phyloP scores from a whole-genome alignment of 2,888 invertebrate genomes.

The Troilus luridus region DNA sequence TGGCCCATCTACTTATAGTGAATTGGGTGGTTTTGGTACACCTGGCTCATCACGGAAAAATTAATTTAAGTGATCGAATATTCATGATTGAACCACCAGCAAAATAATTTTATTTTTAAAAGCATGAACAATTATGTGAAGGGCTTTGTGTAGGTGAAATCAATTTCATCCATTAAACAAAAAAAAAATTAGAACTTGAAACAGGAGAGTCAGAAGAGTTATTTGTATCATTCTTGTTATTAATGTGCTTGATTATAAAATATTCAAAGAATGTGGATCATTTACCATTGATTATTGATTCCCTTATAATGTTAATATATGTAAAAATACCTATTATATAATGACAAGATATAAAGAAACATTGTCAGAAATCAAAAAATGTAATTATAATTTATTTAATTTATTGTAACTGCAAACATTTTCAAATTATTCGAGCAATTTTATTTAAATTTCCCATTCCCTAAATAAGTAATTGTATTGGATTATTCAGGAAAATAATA shows the following conservation, averaged over 20 bases:
- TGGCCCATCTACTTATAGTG: slow-evolving; percentile 68
- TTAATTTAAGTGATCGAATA: slow-evolving; percentile 38
- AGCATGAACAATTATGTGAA: slow-evolving; percentile 13
- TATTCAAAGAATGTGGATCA: slow-evolving; percentile 19
- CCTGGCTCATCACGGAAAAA: slow-evolving; percentile 58
- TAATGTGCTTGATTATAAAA: slow-evolving; percentile 30
- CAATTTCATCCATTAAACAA: slow-evolving; percentile 2
- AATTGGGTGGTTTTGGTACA: slow-evolving; percentile 63
- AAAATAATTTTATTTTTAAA: slow-evolving; percentile 54
- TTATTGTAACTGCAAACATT: slow-evolving; percentile 21
- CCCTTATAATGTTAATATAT: slow-evolving; percentile 41
- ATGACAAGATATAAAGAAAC: neutral
- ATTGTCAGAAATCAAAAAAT: slow-evolving; percentile 5
- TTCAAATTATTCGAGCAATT: neutral
- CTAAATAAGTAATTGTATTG: neutral
- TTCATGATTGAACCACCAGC: slow-evolving; percentile 24
- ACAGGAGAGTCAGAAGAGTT: neutral
- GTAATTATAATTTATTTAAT: slow-evolving; percentile 32
- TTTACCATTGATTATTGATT: slow-evolving; percentile 38
- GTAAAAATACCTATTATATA: neutral
- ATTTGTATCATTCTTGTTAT: slow-evolving; percentile 32
- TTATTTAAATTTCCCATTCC: slow-evolving; percentile 34
- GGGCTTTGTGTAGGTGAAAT: slow-evolving; percentile 46
- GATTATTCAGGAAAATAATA: neutral
- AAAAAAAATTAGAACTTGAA: slow-evolving; percentile 9